Base-by-base conservation (phyloP, 2,797 vertebrate genomes). In the Acomys russatus region DNA sequence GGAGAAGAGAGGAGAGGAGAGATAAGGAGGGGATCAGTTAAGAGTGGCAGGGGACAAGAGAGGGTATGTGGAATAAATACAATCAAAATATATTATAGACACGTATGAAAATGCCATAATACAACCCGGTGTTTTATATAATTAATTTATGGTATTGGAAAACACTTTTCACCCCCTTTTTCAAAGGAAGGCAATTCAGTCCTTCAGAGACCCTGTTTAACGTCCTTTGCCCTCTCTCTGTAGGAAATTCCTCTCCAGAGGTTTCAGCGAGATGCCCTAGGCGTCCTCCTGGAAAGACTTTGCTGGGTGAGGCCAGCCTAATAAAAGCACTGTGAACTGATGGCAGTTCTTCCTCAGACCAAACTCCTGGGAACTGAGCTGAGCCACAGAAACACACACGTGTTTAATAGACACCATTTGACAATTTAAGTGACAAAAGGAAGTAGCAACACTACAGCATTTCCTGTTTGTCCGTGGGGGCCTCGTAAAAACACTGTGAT, bases 341-440 rank as follows among this genome's bases (percentile, higher is more conserved):
- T 20, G 49, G 10, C 2, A 20, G 86, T 22, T 92, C 71, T 23
- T 78, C 73, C 79, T 73, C 28, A 71, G 38, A 44, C 51, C 87
- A 76, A 85, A 87, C 33, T 92, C 61, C 61, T 86, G 18, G 70
- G 83, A 91, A 96, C 38, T n/a, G 10, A 86, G 15, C 28, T 17
- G 28, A 63, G 38, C 51, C 88, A 85, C 54, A 90, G 7, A 68
- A 63, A 49, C 7, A 66, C 6, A n/a, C 51, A 85, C 38, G 61
- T 17, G 44, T 64, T 94, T 70, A 83, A 74, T 44, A 90, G 83
- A 95, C 12, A 56, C 22, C 28, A 51, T 66, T 23, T 71, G 51
- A 83, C 38, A 82, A 78, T 22, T 76, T 51, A 71, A 82, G 59
- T 49, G 54, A 79, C 23, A 66, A 70, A 18, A 90, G 51, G 59